These are phyloP conservation scores for Aleadryas rufinucha DNA, from an alignment of 2,113 vertebrate genomes.

Conservation along the genomic window DNA sequence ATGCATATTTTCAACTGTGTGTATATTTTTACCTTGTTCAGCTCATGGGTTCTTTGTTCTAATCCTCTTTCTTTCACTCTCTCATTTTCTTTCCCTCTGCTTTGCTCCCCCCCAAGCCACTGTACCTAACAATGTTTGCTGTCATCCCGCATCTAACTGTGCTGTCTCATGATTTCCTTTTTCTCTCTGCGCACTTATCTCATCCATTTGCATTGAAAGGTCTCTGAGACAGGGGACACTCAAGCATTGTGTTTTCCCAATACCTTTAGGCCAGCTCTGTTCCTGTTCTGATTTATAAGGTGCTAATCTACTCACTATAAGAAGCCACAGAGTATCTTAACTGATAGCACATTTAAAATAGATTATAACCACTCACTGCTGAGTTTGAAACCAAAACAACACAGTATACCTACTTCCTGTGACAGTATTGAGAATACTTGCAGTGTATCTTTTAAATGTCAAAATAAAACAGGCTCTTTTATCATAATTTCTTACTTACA, in stretches of 20 bases:
- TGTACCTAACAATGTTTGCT: background rate
- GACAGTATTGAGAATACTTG: background rate
- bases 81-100: background rate
- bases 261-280: background rate
- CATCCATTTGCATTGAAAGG: slow-evolving; percentile 44
- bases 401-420: background rate
- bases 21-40: background rate
- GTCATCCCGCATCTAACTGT: background rate
- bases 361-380: background rate
- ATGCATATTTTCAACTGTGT: background rate
- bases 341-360: background rate
- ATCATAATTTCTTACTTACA: background rate
- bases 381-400: background rate
- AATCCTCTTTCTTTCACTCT: background rate
- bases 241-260: background rate
- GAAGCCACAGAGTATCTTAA: background rate
- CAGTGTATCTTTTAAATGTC: background rate
- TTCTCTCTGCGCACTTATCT: background rate
- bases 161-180: background rate
- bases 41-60: background rate
- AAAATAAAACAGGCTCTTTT: background rate
- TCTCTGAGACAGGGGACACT: background rate
- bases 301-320: slow-evolving; percentile 16
- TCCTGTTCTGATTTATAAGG: slow-evolving; percentile 13
- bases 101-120: background rate